Base-by-base conservation (phyloP, 2,888 invertebrate species). In the Scotopteryx bipunctaria region DNA sequence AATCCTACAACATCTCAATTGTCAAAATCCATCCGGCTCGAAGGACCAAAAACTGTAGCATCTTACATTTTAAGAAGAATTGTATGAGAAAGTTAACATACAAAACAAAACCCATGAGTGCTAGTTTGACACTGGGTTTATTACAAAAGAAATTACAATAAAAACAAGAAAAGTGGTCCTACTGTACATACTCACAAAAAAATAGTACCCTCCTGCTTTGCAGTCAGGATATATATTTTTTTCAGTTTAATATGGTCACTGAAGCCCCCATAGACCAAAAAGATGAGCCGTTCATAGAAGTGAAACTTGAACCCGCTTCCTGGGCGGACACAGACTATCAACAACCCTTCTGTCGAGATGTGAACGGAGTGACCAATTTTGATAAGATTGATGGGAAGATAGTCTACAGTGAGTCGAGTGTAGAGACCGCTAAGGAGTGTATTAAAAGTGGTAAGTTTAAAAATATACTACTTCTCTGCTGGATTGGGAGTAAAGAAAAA, bases 291-390 rank as follows among this genome's bases (percentile, higher is more conserved):
- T 41, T 55, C 66, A 15, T 76, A 1, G 54, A 69, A 23, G 61
- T 82, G 0, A 81, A 82, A 63, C 56, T 75, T 0, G 83, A 83
- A 41, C 43, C 58, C 0, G 16, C 67, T 0, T 67, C 63, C 27
- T 71, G 74, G 63, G 59, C 59, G 0, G 78, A 78, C 5, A 52
- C 62, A 1, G 76, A 78, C 1, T 62, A 56, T 3, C 41, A 15
- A 1, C 52, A 55, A 13, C 84, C 86, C 0, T 88, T 81, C 50
- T 61, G 69, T 2, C 73, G 68, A 27, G 89, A 89, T 43, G 19
- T 45, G 5, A 71, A 81, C 36, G 85, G 81, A 0, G 61, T 78
- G 0, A 50, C 56, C 0, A 67, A 65, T 16, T 74, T 77, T 0
- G 64, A 72, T 31, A 63, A 59, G 0, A 35, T 46, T 0, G 63